Evolutionary conservation across 2,888 invertebrate genomes (phyloP), one percentile per base, ranked within the genome.

Genomic region (Nemoura dubitans): DNA sequence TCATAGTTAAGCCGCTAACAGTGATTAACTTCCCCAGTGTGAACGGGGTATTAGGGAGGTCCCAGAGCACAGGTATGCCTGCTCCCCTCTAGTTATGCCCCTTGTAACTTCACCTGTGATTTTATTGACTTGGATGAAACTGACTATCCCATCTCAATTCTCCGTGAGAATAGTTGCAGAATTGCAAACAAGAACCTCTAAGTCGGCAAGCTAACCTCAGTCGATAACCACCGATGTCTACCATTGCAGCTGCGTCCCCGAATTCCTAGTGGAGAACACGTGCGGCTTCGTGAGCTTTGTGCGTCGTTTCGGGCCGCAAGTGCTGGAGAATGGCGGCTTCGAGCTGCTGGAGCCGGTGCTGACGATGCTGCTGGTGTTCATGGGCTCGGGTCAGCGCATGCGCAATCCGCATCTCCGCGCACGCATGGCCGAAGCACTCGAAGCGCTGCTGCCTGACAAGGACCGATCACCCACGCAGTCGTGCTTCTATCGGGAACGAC

Each of bases 331-430:
- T 29, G 94, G 95, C 88, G 94, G 95, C 6, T 93, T 93, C 29
- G 93, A 93, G 0, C 93, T 95, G 83, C 90, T 96, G 89, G 93
- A 93, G 87, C 95, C 96, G 0, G 93, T 96, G 28, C 93, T 97
- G 80, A 95, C 96, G 0, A 94, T 97, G 90, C 95, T 98, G 27
- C 92, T 98, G 30, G 94, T 96, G 0, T 96, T 96, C 90, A 98
- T 98, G 98, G 98, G 98, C 0, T 96, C 96, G 86, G 94, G 96
- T 0, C 91, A 94, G 1, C 92, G 96, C 87, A 95, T 97, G 87
- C 95, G 96, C 90, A 99, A 98, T 92, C 98, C 99, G 0, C 98
- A 99, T 92, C 92, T 98, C 87, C 94, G 98, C 88, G 98, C 98
- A 0, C 94, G 96, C 86, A 92, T 99, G 87, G 98, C 98, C 0